A percentile compares a stretch with the other conserved stretches of the same genome.
Evolutionary conservation across 35 echinoderm and acorn worm species (phyloP).

Genomic region (Lytechinus variegatus): DNA sequence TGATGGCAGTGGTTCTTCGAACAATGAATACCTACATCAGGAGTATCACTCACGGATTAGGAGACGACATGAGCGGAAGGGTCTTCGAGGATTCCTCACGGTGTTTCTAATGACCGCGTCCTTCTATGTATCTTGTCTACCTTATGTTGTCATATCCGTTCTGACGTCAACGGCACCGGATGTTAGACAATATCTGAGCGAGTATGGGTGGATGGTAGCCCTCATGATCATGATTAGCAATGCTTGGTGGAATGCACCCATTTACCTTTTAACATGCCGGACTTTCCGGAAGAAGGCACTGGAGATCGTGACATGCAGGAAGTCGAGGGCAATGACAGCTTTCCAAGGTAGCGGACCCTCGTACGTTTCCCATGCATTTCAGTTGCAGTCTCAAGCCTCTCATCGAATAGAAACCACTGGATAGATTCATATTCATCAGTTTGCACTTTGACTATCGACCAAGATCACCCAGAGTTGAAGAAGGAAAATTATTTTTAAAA

Average conservation of each 20-base stretch:
- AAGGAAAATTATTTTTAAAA: too few species aligned
- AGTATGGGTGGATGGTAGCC: neutral
- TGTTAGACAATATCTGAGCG: neutral
- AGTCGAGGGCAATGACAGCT: neutral
- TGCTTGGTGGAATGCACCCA: conserved; percentile 22
- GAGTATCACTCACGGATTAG: neutral
- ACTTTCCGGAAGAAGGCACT: conserved; percentile 29
- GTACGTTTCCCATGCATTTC: neutral
- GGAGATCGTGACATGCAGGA: neutral
- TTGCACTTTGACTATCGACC: too few species aligned
- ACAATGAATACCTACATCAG: neutral
- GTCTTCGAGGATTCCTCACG: neutral
- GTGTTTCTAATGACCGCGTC: neutral
- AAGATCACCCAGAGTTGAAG: too few species aligned
- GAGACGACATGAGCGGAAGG: neutral
- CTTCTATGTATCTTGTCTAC: neutral
- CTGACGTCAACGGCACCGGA: neutral
- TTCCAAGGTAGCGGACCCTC: neutral
- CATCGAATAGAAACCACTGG: neutral
- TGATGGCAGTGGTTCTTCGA: neutral
- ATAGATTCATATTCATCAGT: too few species aligned
- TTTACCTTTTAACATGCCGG: neutral
- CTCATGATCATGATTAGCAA: neutral
- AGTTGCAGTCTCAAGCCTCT: neutral
- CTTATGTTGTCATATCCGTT: neutral